These are phyloP conservation scores for Bradypodion pumilum DNA, from an alignment of 2,797 vertebrate genomes.

Conservation along the genomic window DNA sequence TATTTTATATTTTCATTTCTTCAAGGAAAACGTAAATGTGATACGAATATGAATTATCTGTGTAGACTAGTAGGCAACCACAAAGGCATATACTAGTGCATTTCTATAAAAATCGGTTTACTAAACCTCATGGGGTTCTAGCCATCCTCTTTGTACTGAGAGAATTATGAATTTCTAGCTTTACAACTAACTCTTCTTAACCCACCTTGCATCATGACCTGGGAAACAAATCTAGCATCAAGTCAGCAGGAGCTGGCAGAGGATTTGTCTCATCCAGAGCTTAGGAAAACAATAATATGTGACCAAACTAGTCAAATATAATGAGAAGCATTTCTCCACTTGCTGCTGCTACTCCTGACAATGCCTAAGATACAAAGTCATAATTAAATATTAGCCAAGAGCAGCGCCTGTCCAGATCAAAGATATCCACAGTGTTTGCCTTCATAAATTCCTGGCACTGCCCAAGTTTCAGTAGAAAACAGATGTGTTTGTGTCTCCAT, in stretches of 20 bases:
- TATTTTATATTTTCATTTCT: background rate
- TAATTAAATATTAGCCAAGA: constrained; percentile 35
- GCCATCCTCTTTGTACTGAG: background rate
- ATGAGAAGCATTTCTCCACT: constrained; percentile 49
- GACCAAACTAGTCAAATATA: constrained; percentile 46
- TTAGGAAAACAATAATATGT: constrained; percentile 2
- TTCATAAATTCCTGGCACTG: background rate
- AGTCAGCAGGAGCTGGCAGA: constrained; percentile 20
- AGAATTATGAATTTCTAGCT: constrained; percentile 37
- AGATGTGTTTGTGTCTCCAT: background rate
- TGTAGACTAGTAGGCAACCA: background rate
- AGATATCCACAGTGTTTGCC: background rate
- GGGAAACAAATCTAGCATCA: constrained; percentile 19
- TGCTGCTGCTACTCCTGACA: constrained; percentile 46
- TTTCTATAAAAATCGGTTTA: background rate
- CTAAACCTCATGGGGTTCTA: background rate
- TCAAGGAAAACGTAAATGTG: background rate
- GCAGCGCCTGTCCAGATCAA: constrained; percentile 29
- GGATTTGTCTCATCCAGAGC: constrained; percentile 18
- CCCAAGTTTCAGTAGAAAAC: constrained; percentile 18
- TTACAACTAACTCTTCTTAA: constrained; percentile 28
- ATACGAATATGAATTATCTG: constrained; percentile 1
- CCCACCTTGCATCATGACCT: constrained; percentile 56
- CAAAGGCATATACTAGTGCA: background rate
- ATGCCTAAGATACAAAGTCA: constrained; percentile 40